These are phyloP conservation scores for Leucania comma DNA, from an alignment of 2,888 invertebrate genomes.

Conservation along the genomic window DNA sequence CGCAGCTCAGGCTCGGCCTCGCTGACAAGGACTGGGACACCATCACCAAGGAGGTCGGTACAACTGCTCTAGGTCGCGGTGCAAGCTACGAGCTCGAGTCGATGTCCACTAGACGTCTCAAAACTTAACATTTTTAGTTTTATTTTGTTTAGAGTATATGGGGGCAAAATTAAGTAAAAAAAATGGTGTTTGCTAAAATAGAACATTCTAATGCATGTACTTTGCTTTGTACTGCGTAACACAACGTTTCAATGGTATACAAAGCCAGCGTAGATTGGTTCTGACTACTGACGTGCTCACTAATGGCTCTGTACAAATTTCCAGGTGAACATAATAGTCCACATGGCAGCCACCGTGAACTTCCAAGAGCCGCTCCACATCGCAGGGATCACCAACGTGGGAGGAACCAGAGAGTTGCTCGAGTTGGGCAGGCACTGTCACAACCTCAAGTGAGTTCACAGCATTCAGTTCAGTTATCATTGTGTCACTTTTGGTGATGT, in stretches of 20 bases:
- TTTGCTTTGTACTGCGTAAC: not conserved
- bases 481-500: too few species aligned
- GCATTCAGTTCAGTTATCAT: not conserved
- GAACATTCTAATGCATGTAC: too few species aligned
- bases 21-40: conserved; percentile 59
- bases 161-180: too few species aligned
- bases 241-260: too few species aligned
- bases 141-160: too few species aligned
- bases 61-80: not conserved
- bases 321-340: conserved; percentile 87
- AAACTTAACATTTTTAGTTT: too few species aligned
- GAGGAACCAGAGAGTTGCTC: conserved; percentile 53
- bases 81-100: too few species aligned
- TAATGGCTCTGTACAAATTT: not conserved
- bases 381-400: conserved; percentile 76
- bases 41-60: conserved; percentile 63
- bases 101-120: too few species aligned
- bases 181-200: too few species aligned
- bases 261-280: not conserved
- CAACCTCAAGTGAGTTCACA: conserved; percentile 39
- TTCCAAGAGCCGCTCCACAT: conserved; percentile 87
- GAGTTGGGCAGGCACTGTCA: conserved; percentile 33
- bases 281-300: not conserved
- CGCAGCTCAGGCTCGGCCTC: conserved; percentile 62
- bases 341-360: conserved; percentile 88